These are phyloP conservation scores for Caenorhabditis latens DNA, from an alignment of 1,140 invertebrate species.

Conservation along the genomic window DNA sequence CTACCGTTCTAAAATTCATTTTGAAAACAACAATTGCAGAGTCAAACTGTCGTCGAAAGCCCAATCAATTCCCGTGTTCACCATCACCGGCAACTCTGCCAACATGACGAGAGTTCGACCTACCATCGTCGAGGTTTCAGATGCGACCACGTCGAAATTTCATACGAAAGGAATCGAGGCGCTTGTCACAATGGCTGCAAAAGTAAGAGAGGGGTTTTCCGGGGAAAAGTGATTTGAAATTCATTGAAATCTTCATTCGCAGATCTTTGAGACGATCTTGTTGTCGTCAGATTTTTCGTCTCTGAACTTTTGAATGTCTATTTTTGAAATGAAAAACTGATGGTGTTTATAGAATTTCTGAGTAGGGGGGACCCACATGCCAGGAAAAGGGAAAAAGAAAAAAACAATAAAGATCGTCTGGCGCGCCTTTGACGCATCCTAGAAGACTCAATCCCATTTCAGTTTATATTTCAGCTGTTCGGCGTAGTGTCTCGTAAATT, in stretches of 20 bases:
- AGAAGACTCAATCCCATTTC: background rate
- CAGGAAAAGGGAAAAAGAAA: too few relatives aligned
- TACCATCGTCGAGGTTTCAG: background rate
- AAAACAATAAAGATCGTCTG: too few relatives aligned
- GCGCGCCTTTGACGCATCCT: too few relatives aligned
- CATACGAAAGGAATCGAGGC: constrained; percentile 48
- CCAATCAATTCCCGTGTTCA: constrained; percentile 39
- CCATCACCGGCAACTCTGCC: constrained; percentile 5
- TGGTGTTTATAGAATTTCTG: background rate
- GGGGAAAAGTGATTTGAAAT: background rate
- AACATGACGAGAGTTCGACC: constrained; percentile 25
- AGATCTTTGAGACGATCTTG: background rate
- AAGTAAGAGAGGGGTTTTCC: background rate
- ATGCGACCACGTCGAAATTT: constrained; percentile 22
- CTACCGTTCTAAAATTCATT: background rate
- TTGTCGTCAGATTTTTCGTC: background rate
- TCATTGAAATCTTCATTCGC: background rate
- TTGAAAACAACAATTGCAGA: background rate
- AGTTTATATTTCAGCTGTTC: constrained; percentile 25
- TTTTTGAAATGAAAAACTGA: background rate
- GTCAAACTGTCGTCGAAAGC: constrained; percentile 33
- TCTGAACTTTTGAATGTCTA: background rate
- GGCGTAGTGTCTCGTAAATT: constrained; percentile 27
- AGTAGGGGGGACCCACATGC: too few relatives aligned
- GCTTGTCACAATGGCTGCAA: constrained; percentile 32